A percentile compares a stretch with the other conserved stretches of the same genome.
Evolutionary conservation across 2,113 vertebrate species (phyloP).

Genomic region (Amia ocellicauda): DNA sequence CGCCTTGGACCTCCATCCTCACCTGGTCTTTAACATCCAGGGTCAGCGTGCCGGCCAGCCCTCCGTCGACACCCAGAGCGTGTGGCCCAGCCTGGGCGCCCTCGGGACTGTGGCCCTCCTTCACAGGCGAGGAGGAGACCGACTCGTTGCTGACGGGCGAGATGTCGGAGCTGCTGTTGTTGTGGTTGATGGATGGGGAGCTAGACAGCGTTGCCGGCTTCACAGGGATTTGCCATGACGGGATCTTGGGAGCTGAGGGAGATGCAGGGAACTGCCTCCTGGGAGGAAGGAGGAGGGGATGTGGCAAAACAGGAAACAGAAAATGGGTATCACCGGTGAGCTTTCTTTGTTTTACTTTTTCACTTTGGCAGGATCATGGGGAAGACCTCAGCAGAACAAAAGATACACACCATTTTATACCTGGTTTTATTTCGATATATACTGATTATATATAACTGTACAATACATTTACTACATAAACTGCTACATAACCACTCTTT

Average conservation of each 20-base stretch:
- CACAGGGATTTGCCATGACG: conserved; percentile 91
- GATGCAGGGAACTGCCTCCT: conserved; percentile 95
- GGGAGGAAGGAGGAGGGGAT: conserved; percentile 16
- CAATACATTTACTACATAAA: no score
- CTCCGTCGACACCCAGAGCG: conserved; percentile 57
- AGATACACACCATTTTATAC: no score
- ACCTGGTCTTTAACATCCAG: conserved; percentile 83
- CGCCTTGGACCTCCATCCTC: conserved; percentile 93
- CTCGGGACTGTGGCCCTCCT: conserved; percentile 80
- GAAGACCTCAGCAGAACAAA: no score
- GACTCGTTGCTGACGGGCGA: conserved; percentile 93
- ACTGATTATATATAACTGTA: no score
- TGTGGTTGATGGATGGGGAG: conserved; percentile 68
- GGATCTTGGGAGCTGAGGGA: conserved; percentile 87
- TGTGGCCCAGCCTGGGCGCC: conserved; percentile 61
- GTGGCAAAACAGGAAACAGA: conserved; percentile 17
- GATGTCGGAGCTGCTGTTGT: conserved; percentile 97
- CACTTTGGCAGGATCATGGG: no score
- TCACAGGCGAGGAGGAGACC: conserved; percentile 74
- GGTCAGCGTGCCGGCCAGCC: conserved; percentile 35
- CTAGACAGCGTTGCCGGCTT: conserved; percentile 73
- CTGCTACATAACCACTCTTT: no score
- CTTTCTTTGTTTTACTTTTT: no score
- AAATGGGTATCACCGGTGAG: no score
- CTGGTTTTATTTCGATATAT: no score